Base-by-base conservation (phyloP, 1,140 invertebrate genomes). In the Drosophila littoralis region DNA sequence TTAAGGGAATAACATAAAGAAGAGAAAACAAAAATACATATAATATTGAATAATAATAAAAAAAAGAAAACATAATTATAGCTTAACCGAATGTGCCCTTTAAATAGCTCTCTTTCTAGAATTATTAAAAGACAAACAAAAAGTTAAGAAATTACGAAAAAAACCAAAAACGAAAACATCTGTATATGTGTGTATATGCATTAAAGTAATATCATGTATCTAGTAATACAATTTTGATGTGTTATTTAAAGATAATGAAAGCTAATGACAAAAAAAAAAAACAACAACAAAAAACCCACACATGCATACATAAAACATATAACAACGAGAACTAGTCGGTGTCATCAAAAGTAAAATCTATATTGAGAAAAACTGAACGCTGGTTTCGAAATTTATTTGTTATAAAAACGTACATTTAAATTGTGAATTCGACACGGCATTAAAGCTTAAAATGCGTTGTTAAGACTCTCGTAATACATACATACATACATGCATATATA, bases 1-100 rank as follows among this genome's bases (percentile, higher is more conserved):
- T 77, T 70, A 77, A 77, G 81, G 42, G 50, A 84, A 48, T 77
- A 84, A 90, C 61, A 65, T 46, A 81, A 76, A 70, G 40, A 70
- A 54, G 1, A 15, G 15, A 66, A 67, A 57, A 71, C 7, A 75
- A 72, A 48, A 59, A 52, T 75, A 54, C 32, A 71, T 33, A 68
- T 54, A 43, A 50, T 64, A 45, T 48, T 48, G 54, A 65, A 78
- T 70, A 68, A 40, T 15, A 72, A 69, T 67, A 68, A 60, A 66
- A 77, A 43, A 32, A 74, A 77, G 68, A 73, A 71, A 70, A 81
- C 64, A 81, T 89, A 91, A 91, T 81, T 92, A 92, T 92, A 92
- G 91, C 91, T 92, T 92, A 92, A 92, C 91, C 91, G 88, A 91
- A 92, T 92, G 91, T 92, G 91, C 91, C 91, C 91, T 92, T 91